These are phyloP conservation scores for Musca vetustissima DNA, from an alignment of 1,140 invertebrate species.

Conservation along the genomic window DNA sequence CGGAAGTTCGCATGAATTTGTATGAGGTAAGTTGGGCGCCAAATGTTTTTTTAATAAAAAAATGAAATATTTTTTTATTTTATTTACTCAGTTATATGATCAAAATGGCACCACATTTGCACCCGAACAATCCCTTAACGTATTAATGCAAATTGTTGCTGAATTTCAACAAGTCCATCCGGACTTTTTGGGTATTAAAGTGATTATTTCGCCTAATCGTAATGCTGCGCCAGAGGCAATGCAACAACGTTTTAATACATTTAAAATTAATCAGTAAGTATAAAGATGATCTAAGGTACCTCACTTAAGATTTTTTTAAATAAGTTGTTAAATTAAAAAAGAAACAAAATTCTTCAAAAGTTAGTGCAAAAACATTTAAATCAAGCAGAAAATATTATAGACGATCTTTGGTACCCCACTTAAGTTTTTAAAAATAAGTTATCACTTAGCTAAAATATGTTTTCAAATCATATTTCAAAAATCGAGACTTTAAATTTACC, in stretches of 20 bases:
- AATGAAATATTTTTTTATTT: not conserved
- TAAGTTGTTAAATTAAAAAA: too few relatives aligned
- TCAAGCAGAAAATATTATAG: too few relatives aligned
- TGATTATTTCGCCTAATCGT: conserved; percentile 65
- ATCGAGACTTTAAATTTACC: too few relatives aligned
- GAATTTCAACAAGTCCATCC: conserved; percentile 61
- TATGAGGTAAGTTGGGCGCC: conserved; percentile 31
- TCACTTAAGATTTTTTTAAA: too few relatives aligned
- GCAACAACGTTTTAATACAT: conserved; percentile 31
- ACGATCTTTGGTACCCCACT: too few relatives aligned
- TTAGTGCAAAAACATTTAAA: too few relatives aligned
- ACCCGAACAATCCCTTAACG: conserved; percentile 32
- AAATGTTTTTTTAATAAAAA: not conserved
- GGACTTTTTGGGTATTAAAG: conserved; percentile 65
- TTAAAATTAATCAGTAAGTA: conserved; percentile 41
- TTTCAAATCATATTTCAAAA: too few relatives aligned
- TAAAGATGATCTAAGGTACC: too few relatives aligned
- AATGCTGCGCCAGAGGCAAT: conserved; percentile 42
- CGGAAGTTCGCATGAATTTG: conserved; percentile 67
- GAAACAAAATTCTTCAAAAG: too few relatives aligned
- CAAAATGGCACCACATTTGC: conserved; percentile 41
- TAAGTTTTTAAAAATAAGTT: too few relatives aligned
- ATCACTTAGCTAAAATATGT: too few relatives aligned
- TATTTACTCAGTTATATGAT: conserved; percentile 39
- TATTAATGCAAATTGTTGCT: conserved; percentile 56